Conservation (phyloP, 2,888 invertebrate species). For the Laspeyria flexula region DNA sequence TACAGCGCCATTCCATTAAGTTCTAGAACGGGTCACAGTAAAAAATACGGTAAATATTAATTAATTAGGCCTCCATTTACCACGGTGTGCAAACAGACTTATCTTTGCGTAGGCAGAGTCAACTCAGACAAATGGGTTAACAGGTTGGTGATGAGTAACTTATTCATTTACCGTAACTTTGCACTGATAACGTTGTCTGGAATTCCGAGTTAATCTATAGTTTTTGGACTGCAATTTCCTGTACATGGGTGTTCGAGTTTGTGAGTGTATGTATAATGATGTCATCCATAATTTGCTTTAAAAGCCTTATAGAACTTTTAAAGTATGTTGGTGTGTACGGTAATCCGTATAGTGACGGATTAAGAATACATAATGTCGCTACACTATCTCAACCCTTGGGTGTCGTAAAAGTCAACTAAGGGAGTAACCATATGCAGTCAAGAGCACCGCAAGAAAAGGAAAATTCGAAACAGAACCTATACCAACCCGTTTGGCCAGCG, state of each 20-base stretch:
- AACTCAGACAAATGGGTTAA: constrained; percentile 38
- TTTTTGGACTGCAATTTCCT: not conserved
- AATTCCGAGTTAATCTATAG: not conserved
- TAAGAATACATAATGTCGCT: too few relatives aligned
- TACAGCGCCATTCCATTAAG: constrained; percentile 33
- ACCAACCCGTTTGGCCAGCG: too few relatives aligned
- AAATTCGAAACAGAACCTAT: too few relatives aligned
- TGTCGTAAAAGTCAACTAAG: too few relatives aligned
- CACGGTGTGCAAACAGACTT: constrained; percentile 30
- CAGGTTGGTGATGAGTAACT: constrained; percentile 37
- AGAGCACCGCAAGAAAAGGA: too few relatives aligned
- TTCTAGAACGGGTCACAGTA: constrained; percentile 20
- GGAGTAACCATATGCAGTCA: too few relatives aligned
- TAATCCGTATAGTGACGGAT: too few relatives aligned
- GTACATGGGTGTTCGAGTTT: not conserved
- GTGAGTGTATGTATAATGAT: not conserved
- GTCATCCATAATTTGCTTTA: not conserved
- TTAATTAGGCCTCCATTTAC: constrained; percentile 37
- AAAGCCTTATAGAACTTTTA: not conserved
- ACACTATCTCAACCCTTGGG: too few relatives aligned
- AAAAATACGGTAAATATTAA: constrained; percentile 42
- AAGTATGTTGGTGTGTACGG: too few relatives aligned
- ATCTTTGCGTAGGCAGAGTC: constrained; percentile 36
- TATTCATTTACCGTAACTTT: constrained; percentile 17
- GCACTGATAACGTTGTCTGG: not conserved